phyloP scores from a whole-genome alignment of 2,888 invertebrate species.

The Dinocampus coccinellae region DNA sequence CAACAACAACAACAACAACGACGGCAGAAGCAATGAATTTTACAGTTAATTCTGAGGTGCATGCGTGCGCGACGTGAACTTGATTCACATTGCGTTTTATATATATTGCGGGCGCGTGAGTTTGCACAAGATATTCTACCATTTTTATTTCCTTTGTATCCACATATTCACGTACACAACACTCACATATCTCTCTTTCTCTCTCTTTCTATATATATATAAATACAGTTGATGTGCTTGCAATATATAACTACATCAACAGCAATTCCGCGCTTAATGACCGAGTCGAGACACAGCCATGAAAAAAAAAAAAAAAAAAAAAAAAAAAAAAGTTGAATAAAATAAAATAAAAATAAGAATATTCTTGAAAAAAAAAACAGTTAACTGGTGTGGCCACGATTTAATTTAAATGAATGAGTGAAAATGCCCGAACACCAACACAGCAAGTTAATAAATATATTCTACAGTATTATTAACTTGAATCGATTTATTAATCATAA shows the following conservation, averaged over 20 bases:
- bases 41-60: background rate
- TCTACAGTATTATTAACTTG: background rate
- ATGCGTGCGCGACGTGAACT: background rate
- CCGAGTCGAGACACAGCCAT: background rate
- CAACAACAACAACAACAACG: too few relatives aligned
- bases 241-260: background rate
- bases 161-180: too few relatives aligned
- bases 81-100: conserved; percentile 5
- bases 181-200: too few relatives aligned
- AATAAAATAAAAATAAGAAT: background rate
- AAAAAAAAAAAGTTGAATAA: background rate
- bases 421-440: background rate
- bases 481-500: background rate
- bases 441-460: background rate
- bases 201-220: too few relatives aligned
- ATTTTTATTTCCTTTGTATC: background rate
- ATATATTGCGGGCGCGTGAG: background rate
- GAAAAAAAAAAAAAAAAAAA: background rate
- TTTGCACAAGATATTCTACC: background rate
- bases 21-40: background rate
- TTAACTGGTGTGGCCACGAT: background rate
- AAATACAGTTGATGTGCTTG: background rate
- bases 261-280: background rate
- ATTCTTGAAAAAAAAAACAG: background rate
- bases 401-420: background rate